Evolutionary conservation across 2,113 vertebrate genomes (phyloP).

Genomic region (Orycteropus afer): DNA sequence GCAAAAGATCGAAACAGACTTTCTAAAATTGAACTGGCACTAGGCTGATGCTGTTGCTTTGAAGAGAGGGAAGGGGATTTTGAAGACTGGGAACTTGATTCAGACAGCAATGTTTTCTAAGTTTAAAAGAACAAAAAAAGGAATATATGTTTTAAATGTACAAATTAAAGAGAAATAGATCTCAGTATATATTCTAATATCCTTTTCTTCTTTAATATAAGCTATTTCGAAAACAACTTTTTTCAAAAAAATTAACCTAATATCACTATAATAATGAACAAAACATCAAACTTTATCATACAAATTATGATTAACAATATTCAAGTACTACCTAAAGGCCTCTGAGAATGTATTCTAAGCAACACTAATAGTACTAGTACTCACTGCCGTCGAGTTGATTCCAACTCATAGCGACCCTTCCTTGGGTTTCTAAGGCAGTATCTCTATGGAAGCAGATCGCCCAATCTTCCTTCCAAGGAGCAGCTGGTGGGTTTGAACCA

Average conservation of each 20-base stretch:
- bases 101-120: conserved; percentile 96
- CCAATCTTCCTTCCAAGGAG: too few relatives aligned
- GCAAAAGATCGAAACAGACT: conserved; percentile 97
- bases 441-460: too few relatives aligned
- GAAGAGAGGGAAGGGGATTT: conserved; percentile 97
- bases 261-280: not conserved
- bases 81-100: conserved; percentile 93
- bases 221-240: not conserved
- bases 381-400: too few relatives aligned
- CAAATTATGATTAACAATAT: not conserved
- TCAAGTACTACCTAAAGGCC: not conserved
- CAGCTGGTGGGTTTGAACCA: too few relatives aligned
- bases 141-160: not conserved
- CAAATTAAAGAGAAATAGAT: not conserved
- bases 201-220: not conserved
- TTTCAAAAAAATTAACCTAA: conserved; percentile 22
- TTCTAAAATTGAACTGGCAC: conserved; percentile 96
- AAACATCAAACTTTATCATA: not conserved
- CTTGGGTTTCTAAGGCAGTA: too few relatives aligned
- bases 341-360: not conserved
- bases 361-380: too few relatives aligned
- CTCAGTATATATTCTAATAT: not conserved
- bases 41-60: conserved; percentile 98
- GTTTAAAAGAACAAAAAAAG: conserved; percentile 48
- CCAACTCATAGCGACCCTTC: too few relatives aligned